Evolutionary conservation across 2,888 invertebrate genomes (phyloP).

Genomic region (Brachynemurus nebulosus): DNA sequence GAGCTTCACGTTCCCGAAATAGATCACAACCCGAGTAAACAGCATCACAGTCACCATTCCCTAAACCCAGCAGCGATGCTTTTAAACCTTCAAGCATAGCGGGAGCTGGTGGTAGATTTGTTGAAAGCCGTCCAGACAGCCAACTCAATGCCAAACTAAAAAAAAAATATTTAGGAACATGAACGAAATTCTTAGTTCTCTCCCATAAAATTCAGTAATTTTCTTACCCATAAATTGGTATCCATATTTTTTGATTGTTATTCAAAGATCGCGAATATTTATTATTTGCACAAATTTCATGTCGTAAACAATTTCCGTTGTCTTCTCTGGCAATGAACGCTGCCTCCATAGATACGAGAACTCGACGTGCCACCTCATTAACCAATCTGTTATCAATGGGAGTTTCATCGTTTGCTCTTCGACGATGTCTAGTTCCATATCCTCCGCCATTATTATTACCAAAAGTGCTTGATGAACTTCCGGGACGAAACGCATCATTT

Average conservation of each 20-base stretch:
- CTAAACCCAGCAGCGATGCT: constrained; percentile 52
- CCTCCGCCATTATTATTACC: neutral
- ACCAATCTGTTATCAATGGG: constrained; percentile 17
- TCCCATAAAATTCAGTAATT: neutral
- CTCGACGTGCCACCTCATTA: constrained; percentile 40
- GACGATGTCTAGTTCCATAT: neutral
- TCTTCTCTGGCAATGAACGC: constrained; percentile 37
- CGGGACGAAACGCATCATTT: neutral
- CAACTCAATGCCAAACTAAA: constrained; percentile 65
- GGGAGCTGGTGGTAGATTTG: constrained; percentile 29
- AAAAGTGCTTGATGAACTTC: neutral
- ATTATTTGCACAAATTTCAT: constrained; percentile 52
- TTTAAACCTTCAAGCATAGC: constrained; percentile 45
- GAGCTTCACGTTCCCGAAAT: constrained; percentile 26
- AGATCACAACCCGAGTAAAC: constrained; percentile 44
- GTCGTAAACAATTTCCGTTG: constrained; percentile 44
- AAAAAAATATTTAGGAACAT: too few species aligned
- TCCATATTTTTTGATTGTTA: constrained; percentile 47
- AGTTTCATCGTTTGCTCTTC: neutral
- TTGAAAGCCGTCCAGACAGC: constrained; percentile 42
- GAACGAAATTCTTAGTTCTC: neutral
- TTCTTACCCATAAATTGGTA: constrained; percentile 62
- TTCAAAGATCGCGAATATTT: constrained; percentile 40
- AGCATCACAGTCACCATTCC: constrained; percentile 47
- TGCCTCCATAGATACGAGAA: constrained; percentile 41